These are phyloP conservation scores for Megalurothrips usitatus DNA, from an alignment of 2,888 invertebrate genomes.

Conservation along the genomic window DNA sequence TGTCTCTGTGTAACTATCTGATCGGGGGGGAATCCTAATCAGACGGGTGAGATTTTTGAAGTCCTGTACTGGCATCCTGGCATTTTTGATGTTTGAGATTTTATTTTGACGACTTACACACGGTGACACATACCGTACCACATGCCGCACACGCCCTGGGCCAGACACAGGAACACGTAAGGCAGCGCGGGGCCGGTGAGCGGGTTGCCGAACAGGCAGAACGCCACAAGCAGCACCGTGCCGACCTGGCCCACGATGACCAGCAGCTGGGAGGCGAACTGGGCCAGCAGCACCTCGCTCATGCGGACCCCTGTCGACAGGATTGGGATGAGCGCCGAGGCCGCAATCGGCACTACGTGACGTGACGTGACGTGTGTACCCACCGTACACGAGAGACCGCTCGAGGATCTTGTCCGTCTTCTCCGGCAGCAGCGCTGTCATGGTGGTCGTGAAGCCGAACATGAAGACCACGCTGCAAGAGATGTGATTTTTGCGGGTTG, in stretches of 20 bases:
- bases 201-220: neutral
- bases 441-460: neutral
- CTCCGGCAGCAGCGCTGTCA: slow-evolving; percentile 10
- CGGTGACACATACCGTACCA: slow-evolving; percentile 3
- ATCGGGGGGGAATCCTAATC: too few relatives aligned
- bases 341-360: too few relatives aligned
- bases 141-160: slow-evolving; percentile 9
- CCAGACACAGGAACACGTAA: neutral
- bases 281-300: neutral
- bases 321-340: too few relatives aligned
- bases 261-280: neutral
- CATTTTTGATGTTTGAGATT: too few relatives aligned
- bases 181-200: neutral
- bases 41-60: too few relatives aligned
- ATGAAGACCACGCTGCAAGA: neutral
- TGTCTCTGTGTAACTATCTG: too few relatives aligned
- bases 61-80: too few relatives aligned
- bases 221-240: neutral
- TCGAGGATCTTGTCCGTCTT: slow-evolving; percentile 3
- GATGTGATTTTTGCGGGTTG: neutral
- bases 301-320: neutral
- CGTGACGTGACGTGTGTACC: too few relatives aligned
- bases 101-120: too few relatives aligned
- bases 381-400: neutral
- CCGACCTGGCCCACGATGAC: neutral